Evolutionary conservation across 1,140 invertebrate species (phyloP), one percentile per base, ranked within the genome.

Genomic region (Drosophila serrata): DNA sequence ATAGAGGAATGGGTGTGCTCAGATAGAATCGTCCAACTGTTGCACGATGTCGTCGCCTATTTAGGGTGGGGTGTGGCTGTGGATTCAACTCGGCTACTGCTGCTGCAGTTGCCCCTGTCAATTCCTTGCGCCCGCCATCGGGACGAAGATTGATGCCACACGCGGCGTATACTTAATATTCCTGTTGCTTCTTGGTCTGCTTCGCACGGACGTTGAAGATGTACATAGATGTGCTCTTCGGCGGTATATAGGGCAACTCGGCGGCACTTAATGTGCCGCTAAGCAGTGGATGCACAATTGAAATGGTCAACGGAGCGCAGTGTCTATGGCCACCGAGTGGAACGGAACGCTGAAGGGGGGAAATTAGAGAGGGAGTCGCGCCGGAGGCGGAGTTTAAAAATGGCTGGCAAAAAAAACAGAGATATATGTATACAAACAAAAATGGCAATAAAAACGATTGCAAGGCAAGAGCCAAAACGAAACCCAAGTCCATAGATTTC

Each of bases 71-170:
- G 39, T 62, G 59, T 19, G 53, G 53, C 57, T 40, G 42, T 29
- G 22, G 19, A 56, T 57, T 2, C 31, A 19, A 19, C 43, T 42
- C 11, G 27, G 29, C 3, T 33, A 22, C 37, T 29, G 65, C 39
- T 22, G 51, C 29, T 64, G 59, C 53, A 67, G 53, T 76, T 75
- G 74, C 46, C 53, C 37, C 48, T 58, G 53, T 76, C 62, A 79
- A 72, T 79, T 63, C 75, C 58, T 46, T 43, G 78, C 64, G 72
- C 60, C 65, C 61, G 58, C 67, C 42, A 45, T 64, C 27, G 68
- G 79, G 49, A 68, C 55, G 62, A 88, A 82, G 82, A 86, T 86
- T 87, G 79, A 87, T 86, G 75, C 82, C 75, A 76, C 82, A 77
- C 63, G 63, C 74, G 74, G 74, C 75, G 74, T 69, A 69, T 77